phyloP scores from a whole-genome alignment of 2,888 invertebrate genomes.

The Chalcis sispes region DNA sequence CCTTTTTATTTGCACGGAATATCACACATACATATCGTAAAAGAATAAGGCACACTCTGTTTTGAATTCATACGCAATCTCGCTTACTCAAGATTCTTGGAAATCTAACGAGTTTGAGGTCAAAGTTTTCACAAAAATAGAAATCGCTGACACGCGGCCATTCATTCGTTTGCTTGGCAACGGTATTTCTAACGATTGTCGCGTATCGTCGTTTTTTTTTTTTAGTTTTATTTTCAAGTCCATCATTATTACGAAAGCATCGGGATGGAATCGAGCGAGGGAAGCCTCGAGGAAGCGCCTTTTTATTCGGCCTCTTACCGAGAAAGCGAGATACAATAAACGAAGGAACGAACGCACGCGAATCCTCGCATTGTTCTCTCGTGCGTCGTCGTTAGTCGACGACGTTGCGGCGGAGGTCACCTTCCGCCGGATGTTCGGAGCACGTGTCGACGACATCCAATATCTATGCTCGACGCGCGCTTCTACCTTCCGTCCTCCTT shows the following conservation, averaged over 20 bases:
- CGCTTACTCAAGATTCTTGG: slow-evolving; percentile 25
- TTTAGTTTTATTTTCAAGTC: not conserved
- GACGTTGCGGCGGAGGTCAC: slow-evolving; percentile 58
- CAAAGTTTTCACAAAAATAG: slow-evolving; percentile 49
- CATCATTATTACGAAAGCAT: not conserved
- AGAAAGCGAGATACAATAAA: slow-evolving; percentile 55
- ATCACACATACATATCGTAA: not conserved
- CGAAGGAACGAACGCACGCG: slow-evolving; percentile 44
- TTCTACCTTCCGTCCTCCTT: slow-evolving; percentile 37
- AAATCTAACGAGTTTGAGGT: slow-evolving; percentile 28
- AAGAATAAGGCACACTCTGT: slow-evolving; percentile 50
- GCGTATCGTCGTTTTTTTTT: not conserved
- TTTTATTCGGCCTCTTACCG: slow-evolving; percentile 25
- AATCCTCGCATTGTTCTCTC: slow-evolving; percentile 59
- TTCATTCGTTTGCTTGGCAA: slow-evolving; percentile 1
- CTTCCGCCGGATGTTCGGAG: slow-evolving; percentile 68
- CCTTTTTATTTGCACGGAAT: slow-evolving; percentile 32
- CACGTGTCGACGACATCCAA: slow-evolving; percentile 65
- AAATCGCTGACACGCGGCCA: not conserved
- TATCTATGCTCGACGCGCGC: slow-evolving; percentile 48
- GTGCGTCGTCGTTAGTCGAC: too few relatives aligned
- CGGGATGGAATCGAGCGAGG: not conserved
- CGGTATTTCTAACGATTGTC: not conserved
- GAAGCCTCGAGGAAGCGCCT: slow-evolving; percentile 24
- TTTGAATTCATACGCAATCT: slow-evolving; percentile 47